Evolutionary conservation across 2,888 invertebrate genomes (phyloP), one percentile per base, ranked within the genome.

Genomic region (Craniophora ligustri): DNA sequence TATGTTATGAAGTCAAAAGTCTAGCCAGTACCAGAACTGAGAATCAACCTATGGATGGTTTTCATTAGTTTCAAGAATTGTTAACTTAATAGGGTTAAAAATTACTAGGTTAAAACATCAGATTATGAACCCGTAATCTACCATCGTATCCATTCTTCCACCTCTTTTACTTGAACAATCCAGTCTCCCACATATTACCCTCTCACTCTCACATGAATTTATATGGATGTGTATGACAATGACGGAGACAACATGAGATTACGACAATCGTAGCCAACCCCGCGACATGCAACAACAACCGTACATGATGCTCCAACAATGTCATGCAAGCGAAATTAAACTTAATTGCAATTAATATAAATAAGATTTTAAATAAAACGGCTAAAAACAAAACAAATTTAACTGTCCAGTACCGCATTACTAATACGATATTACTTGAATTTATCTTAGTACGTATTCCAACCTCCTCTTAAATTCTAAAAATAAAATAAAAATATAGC

Each of bases 271-370:
- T 51, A 50, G 45, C 50, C 61, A 42, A 34, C 56, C 62, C 60
- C 58, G 26, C 44, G 39, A 45, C 74, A 72, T 63, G 59, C 67
- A 54, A 57, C 57, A 60, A 40, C 41, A 49, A 50, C 41, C 41
- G 19, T 21, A 50, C 50, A 56, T 57, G 51, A 70, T 73, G 64
- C 54, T 42, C 42, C 46, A 50, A 46, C 51, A 59, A 51, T 42
- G 23, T 38, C 65, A 73, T 73, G 71, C 72, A 72, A 57, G 66
- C 67, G 38, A 65, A 70, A 67, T 55, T 41, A 50, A 50, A 46
- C 40, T 35, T 44, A 36, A 57, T 18, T 38, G 10, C 23, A 23
- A 46, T 35, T 3, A 30, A 39, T 19, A 40, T 30, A n/a, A n/a
- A n/a, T 26, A 16, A 44, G 16, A 26, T 48, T 44, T 34, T 55